These are phyloP conservation scores for Mobula birostris DNA, from an alignment of 2,113 vertebrate genomes.

Conservation along the genomic window DNA sequence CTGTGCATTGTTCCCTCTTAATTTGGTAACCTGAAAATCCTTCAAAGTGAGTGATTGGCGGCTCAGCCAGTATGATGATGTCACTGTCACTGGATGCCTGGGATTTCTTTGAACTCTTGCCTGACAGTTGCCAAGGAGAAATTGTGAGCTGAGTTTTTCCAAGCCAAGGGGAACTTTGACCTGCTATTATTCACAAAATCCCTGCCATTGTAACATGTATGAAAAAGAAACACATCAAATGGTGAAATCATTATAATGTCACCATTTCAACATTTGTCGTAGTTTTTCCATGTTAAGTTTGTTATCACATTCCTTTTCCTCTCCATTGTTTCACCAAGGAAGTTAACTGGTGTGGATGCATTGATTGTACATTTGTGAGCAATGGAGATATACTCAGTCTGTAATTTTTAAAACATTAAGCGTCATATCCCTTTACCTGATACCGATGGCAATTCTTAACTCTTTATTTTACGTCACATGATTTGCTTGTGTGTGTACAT, in stretches of 20 bases:
- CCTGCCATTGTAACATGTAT: background rate
- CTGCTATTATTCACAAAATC: no score
- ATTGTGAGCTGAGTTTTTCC: no score
- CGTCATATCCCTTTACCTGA: background rate
- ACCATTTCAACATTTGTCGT: background rate
- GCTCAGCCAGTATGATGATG: no score
- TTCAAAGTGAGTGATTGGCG: no score
- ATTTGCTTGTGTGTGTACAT: background rate
- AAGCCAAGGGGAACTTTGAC: no score
- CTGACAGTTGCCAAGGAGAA: no score
- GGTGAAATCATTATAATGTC: background rate
- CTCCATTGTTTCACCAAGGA: background rate
- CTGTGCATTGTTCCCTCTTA: no score
- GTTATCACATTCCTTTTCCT: background rate
- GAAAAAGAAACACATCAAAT: background rate
- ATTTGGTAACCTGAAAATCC: no score
- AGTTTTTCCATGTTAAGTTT: background rate
- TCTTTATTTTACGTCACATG: background rate
- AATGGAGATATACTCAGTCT: no score
- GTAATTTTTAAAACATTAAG: background rate
- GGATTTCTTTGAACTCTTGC: no score
- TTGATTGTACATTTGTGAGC: no score
- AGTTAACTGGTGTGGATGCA: background rate
- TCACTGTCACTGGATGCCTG: no score
- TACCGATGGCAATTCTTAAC: background rate